Percentiles rank a stretch among this genome's conserved stretches.
These are phyloP conservation scores for Cherax quadricarinatus DNA, from an alignment of 1,140 invertebrate species.

Conservation along the genomic window DNA sequence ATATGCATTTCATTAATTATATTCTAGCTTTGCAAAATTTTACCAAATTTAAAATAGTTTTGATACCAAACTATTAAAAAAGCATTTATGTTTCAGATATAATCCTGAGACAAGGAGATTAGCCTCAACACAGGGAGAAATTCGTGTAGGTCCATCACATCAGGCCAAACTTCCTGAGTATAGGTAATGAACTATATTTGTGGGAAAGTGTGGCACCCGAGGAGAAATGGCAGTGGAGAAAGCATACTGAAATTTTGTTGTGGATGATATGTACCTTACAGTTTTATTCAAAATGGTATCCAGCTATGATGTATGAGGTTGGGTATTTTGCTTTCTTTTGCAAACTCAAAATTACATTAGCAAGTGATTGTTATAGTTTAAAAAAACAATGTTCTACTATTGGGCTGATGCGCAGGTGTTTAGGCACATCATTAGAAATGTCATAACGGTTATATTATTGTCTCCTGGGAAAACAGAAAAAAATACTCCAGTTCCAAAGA, in stretches of 20 bases:
- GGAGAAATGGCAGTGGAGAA: background rate
- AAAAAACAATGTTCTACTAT: no score
- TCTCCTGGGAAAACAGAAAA: no score
- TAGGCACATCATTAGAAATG: no score
- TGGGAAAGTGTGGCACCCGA: background rate
- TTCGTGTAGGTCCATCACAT: conserved; percentile 94
- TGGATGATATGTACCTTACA: background rate
- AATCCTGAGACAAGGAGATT: conserved; percentile 82
- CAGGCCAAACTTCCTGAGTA: conserved; percentile 82
- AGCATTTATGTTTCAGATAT: conserved; percentile 76
- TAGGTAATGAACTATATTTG: conserved; percentile 30
- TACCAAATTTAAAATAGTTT: background rate
- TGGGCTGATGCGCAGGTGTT: no score
- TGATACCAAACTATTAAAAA: background rate
- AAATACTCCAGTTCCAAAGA: no score
- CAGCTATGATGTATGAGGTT: background rate
- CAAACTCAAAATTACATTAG: no score
- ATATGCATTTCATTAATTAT: no score
- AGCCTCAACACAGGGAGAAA: conserved; percentile 93
- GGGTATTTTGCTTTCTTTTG: no score
- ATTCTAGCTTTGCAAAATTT: no score
- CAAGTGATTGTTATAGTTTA: no score
- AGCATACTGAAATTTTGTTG: background rate
- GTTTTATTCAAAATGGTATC: background rate
- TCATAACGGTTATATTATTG: no score